A percentile compares a stretch with the other conserved stretches of the same genome.
Conservation (phyloP, 2,113 vertebrate species). For the Sapayoa aenigma region DNA sequence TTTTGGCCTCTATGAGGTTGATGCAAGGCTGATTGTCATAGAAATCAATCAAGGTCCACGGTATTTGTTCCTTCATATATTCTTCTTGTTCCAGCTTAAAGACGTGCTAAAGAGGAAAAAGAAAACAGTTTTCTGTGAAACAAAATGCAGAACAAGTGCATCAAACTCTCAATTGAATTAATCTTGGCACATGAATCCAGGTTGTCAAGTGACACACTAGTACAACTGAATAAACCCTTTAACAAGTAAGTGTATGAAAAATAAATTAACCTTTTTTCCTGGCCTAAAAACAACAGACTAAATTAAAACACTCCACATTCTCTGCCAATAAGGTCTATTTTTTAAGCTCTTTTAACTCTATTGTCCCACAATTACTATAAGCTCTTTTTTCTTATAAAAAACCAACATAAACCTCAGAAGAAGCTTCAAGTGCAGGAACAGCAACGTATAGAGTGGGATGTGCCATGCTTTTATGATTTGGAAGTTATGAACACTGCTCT, state of each 20-base stretch:
- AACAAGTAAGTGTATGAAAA: not conserved
- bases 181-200: not conserved
- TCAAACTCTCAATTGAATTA: not conserved
- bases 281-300: not conserved
- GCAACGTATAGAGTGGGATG: not conserved
- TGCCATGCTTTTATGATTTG: not conserved
- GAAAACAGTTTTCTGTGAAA: constrained; percentile 17
- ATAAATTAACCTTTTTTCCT: constrained; percentile 15
- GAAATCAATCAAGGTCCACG: constrained; percentile 98
- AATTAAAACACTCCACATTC: not conserved
- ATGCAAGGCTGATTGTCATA: constrained; percentile 99
- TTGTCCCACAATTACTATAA: not conserved
- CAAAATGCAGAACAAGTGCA: constrained; percentile 5
- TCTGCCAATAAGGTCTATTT: not conserved
- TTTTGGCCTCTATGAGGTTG: constrained; percentile 97
- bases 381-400: not conserved
- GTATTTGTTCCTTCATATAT: constrained; percentile 98
- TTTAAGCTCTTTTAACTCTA: not conserved
- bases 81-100: constrained; percentile 99
- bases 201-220: not conserved
- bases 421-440: not conserved
- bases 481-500: not conserved
- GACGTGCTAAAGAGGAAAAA: constrained; percentile 82
- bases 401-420: not conserved
- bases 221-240: not conserved